These are phyloP conservation scores for Onychostoma macrolepis DNA, from an alignment of 2,113 vertebrate species.

Conservation along the genomic window DNA sequence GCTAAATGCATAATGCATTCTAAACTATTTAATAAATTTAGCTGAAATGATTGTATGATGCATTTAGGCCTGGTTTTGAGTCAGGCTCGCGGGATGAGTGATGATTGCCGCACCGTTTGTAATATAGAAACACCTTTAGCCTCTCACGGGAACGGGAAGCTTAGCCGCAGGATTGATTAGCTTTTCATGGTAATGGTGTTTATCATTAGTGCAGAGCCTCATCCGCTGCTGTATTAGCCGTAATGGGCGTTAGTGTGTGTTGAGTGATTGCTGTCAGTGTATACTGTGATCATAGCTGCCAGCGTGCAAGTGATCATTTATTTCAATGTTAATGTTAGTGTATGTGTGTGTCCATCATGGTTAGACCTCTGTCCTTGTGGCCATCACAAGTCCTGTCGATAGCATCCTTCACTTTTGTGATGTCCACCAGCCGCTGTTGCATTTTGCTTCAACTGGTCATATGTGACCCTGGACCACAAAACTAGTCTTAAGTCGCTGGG, in stretches of 20 bases:
- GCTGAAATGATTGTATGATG: constrained; percentile 67
- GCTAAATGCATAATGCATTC: constrained; percentile 67
- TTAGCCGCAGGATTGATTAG: constrained; percentile 75
- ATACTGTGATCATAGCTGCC: constrained; percentile 73
- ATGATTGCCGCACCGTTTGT: constrained; percentile 66
- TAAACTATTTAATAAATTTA: constrained; percentile 70
- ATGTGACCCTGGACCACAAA: too few relatives aligned
- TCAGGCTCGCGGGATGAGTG: constrained; percentile 68
- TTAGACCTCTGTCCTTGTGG: constrained; percentile 54
- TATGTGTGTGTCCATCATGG: constrained; percentile 38
- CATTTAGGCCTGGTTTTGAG: constrained; percentile 68
- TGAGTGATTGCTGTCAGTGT: constrained; percentile 76
- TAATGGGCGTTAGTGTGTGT: constrained; percentile 77
- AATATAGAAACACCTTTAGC: constrained; percentile 76
- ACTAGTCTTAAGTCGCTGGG: too few relatives aligned
- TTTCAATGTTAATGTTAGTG: constrained; percentile 70
- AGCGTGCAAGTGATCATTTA: constrained; percentile 73
- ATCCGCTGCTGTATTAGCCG: constrained; percentile 77
- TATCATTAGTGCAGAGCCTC: constrained; percentile 77
- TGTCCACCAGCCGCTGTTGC: background rate
- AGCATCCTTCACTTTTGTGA: background rate
- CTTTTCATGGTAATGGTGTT: constrained; percentile 81
- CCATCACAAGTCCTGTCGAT: background rate
- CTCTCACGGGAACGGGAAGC: constrained; percentile 53
- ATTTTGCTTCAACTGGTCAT: background rate